Percentiles rank a stretch among this genome's conserved stretches.
Evolutionary conservation across 2,113 vertebrate species (phyloP).

Genomic region (Hippolais icterina): DNA sequence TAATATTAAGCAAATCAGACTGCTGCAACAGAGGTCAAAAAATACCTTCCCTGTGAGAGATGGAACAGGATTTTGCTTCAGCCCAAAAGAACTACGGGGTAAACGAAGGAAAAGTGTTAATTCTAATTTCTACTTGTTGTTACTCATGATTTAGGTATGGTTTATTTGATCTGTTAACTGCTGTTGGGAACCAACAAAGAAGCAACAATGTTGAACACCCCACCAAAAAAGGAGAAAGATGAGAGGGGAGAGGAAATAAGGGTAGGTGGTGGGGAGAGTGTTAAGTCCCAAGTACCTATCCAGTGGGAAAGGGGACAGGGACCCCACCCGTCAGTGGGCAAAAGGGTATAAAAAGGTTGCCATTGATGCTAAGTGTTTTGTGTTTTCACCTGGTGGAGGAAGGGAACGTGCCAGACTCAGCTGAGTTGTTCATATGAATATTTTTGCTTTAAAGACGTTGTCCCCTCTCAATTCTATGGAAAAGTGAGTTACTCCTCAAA

Average conservation of each 20-base stretch:
- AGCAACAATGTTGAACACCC: neutral
- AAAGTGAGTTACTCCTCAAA: neutral
- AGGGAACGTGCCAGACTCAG: neutral
- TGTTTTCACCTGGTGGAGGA: rapidly evolving
- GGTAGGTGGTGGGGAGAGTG: rapidly evolving
- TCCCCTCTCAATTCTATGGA: neutral
- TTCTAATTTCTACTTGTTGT: neutral
- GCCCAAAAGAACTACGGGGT: neutral
- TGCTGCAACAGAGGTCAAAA: neutral
- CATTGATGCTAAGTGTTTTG: rapidly evolving
- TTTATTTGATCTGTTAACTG: neutral
- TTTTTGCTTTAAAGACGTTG: neutral
- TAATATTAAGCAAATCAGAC: neutral
- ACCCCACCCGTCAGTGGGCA: rapidly evolving
- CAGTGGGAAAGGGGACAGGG: neutral
- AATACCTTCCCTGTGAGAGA: neutral
- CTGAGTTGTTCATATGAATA: neutral
- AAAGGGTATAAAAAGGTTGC: neutral
- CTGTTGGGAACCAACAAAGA: neutral
- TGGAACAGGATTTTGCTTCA: neutral
- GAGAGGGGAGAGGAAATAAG: neutral
- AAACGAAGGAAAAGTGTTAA: neutral
- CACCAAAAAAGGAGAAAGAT: neutral
- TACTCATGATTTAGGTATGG: neutral
- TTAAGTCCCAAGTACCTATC: neutral